Evolutionary conservation across 2,888 invertebrate species (phyloP), one percentile per base, ranked within the genome.

Genomic region (Erannis defoliaria): DNA sequence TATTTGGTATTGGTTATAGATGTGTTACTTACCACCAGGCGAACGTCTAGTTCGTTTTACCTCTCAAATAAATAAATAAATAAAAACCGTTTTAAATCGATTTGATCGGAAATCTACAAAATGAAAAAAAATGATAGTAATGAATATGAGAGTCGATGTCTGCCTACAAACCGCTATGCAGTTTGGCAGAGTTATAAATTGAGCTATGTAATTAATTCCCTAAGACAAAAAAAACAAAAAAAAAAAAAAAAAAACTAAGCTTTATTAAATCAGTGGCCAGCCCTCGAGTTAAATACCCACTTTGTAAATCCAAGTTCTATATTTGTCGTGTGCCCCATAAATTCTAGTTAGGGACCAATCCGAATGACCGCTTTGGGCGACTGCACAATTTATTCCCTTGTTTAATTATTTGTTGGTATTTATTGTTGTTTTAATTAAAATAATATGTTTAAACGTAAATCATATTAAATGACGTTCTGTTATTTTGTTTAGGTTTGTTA

Each of bases 341-440:
- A 88, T 89, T 89, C 84, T 90, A 84, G 90, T 90, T 90, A 90
- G 74, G 68, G 55, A 55, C 74, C 72, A 78, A 81, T 81, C 72
- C 70, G 59, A 68, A 68, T 62, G 53, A 37, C 67, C 65, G 82
- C 86, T 82, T 59, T 67, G 51, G 81, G 85, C 82, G 68, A 72
- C 70, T 55, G 60, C 66, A 64, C 69, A 74, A 79, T 80, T 82
- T 80, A 79, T 76, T 60, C 60, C 58, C 60, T 53, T 59, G 45
- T 58, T 71, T 73, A 68, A 66, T 69, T 70, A 66, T 69, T 68
- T 66, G 64, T 59, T 67, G 60, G 66, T 74, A 75, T 77, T 78
- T 75, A 76, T 78, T 66, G 67, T 71, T 64, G 58, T 64, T 70
- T 72, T 76, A 74, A 80, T 75, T 71, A 68, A 75, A 76, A 75